Conservation (phyloP, 2,797 vertebrate genomes). For the Knipowitschia caucasica region DNA sequence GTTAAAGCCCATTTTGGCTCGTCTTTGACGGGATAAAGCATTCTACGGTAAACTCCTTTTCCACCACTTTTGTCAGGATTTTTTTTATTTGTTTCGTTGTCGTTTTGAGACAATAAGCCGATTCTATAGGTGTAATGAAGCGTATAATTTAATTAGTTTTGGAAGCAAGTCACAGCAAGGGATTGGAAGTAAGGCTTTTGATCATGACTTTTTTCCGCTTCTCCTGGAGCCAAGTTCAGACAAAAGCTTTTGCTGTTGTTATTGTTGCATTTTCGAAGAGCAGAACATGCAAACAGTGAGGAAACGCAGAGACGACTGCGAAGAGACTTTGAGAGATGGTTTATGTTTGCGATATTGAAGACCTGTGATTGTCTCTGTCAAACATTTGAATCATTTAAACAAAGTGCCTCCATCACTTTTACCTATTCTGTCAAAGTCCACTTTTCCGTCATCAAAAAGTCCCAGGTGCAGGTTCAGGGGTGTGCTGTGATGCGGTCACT, state of each 20-base stretch:
- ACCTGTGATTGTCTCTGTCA: too few relatives aligned
- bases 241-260: conserved; percentile 39
- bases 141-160: conserved; percentile 73
- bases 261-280: conserved; percentile 32
- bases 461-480: too few relatives aligned
- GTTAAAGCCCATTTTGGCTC: conserved; percentile 39
- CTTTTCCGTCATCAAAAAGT: too few relatives aligned
- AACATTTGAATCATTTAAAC: too few relatives aligned
- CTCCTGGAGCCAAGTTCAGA: conserved; percentile 42
- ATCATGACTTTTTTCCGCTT: conserved; percentile 41
- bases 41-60: conserved; percentile 58
- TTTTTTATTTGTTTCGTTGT: conserved; percentile 29
- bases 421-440: too few relatives aligned
- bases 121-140: conserved; percentile 67
- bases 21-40: conserved; percentile 36
- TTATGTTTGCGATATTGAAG: not conserved
- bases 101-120: conserved; percentile 64
- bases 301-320: conserved; percentile 20
- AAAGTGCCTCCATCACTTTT: too few relatives aligned
- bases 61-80: conserved; percentile 57
- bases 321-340: conserved; percentile 21
- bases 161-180: conserved; percentile 56
- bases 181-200: conserved; percentile 63
- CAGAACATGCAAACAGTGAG: conserved; percentile 36
- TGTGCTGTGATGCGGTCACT: too few relatives aligned